These are phyloP conservation scores for Caenorhabditis sp. DNA, from an alignment of 2,888 invertebrate species.

Conservation along the genomic window DNA sequence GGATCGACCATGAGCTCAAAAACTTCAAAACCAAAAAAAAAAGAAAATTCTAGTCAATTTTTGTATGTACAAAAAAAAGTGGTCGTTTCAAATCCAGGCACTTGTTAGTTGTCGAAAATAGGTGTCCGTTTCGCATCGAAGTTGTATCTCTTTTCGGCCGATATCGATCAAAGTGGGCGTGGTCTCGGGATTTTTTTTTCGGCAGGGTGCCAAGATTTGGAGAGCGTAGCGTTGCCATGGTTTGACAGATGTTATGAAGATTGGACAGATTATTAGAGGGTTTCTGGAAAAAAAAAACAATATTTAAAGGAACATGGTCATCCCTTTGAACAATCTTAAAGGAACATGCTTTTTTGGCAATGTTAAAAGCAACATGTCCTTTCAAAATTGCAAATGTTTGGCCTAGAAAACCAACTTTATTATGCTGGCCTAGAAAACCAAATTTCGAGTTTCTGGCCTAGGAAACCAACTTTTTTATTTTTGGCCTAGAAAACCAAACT, in stretches of 20 bases:
- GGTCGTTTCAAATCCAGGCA: background rate
- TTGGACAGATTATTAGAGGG: slow-evolving; percentile 24
- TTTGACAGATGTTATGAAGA: slow-evolving; percentile 10
- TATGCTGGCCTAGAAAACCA: too few relatives aligned
- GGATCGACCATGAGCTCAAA: background rate
- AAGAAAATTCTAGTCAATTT: background rate
- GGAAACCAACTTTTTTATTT: too few relatives aligned
- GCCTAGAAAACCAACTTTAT: too few relatives aligned
- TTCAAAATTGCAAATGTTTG: too few relatives aligned
- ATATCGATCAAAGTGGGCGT: background rate
- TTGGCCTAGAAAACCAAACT: too few relatives aligned
- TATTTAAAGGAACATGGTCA: too few relatives aligned
- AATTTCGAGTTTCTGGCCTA: too few relatives aligned
- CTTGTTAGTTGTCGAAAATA: background rate
- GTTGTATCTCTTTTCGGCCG: background rate
- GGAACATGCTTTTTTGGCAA: too few relatives aligned
- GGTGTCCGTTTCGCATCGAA: background rate
- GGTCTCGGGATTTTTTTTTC: background rate
- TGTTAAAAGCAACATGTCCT: too few relatives aligned
- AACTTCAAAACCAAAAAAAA: background rate
- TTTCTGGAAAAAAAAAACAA: too few relatives aligned
- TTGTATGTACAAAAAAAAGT: background rate
- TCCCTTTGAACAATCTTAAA: too few relatives aligned
- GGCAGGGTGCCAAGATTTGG: background rate
- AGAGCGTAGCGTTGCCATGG: slow-evolving; percentile 3